Conservation (phyloP, 2,113 vertebrate genomes). For the Erinaceus europaeus region DNA sequence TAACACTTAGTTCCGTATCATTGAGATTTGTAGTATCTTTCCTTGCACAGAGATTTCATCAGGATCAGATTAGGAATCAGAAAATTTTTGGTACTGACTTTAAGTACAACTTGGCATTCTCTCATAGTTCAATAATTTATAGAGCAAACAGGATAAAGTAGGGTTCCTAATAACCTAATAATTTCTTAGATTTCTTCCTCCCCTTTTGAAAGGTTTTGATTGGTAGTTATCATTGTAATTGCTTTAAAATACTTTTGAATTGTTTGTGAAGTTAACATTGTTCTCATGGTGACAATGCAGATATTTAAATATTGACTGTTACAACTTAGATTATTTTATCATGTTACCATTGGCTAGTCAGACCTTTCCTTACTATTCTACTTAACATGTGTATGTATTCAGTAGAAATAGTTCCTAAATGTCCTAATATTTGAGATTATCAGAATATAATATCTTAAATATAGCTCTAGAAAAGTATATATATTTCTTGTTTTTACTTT, state of each 20-base stretch:
- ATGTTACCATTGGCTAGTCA: neutral
- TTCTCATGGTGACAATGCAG: slow-evolving; percentile 1
- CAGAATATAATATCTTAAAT: neutral
- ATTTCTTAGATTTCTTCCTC: neutral
- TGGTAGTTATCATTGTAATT: neutral
- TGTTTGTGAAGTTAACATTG: neutral
- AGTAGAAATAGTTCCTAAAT: neutral
- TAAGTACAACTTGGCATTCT: slow-evolving; percentile 16
- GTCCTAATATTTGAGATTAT: neutral
- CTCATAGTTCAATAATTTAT: slow-evolving; percentile 32
- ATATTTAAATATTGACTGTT: neutral
- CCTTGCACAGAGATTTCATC: neutral
- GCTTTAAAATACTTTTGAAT: slow-evolving; percentile 4
- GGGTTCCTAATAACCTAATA: neutral
- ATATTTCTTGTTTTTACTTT: neutral
- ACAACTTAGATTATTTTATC: slow-evolving; percentile 22
- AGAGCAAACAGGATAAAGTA: neutral
- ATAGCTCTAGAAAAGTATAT: neutral
- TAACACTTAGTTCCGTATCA: slow-evolving; percentile 25
- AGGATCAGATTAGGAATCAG: slow-evolving; percentile 3
- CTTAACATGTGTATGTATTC: neutral
- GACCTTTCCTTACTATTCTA: neutral
- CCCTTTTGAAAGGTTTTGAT: neutral
- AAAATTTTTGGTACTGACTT: neutral
- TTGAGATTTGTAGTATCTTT: neutral